Evolutionary conservation across 2,888 invertebrate genomes (phyloP).

Genomic region (Drosophila macrospina): DNA sequence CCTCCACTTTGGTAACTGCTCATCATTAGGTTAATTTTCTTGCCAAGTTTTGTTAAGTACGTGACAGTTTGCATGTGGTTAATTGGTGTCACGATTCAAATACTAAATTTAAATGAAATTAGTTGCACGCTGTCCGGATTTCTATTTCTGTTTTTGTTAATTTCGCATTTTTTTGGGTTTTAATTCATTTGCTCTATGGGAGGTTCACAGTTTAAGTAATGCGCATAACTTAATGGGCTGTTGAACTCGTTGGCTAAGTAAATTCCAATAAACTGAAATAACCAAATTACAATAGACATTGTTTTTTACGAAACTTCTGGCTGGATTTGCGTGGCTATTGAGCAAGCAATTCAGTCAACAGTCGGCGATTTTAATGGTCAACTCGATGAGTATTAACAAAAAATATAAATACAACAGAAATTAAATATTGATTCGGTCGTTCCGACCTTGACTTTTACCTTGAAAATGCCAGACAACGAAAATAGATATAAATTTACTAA

Average conservation of each 20-base stretch:
- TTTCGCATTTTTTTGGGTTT: background rate
- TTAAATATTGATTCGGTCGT: slow-evolving; percentile 23
- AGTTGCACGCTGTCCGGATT: slow-evolving; percentile 33
- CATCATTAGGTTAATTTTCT: slow-evolving; percentile 32
- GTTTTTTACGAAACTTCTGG: slow-evolving; percentile 49
- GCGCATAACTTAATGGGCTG: slow-evolving; percentile 70
- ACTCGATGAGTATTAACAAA: slow-evolving; percentile 14
- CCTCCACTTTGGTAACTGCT: background rate
- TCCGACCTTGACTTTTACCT: slow-evolving; percentile 79
- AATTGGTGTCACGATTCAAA: slow-evolving; percentile 52
- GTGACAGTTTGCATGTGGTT: slow-evolving; percentile 65
- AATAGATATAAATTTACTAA: slow-evolving; percentile 48
- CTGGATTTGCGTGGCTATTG: slow-evolving; percentile 2
- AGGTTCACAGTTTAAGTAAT: slow-evolving; percentile 48
- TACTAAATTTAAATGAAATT: slow-evolving; percentile 25
- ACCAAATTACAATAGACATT: slow-evolving; percentile 33
- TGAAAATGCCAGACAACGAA: slow-evolving; percentile 32
- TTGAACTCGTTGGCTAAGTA: slow-evolving; percentile 56
- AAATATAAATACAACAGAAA: slow-evolving; percentile 12
- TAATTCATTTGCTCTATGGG: slow-evolving; percentile 12
- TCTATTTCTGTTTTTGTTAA: slow-evolving; percentile 2
- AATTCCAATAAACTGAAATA: slow-evolving; percentile 14
- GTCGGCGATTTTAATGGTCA: slow-evolving; percentile 11
- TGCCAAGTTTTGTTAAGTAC: slow-evolving; percentile 32
- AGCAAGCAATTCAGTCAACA: slow-evolving; percentile 12